Conservation (phyloP, 2,797 vertebrate species). For the Muscicapa striata region DNA sequence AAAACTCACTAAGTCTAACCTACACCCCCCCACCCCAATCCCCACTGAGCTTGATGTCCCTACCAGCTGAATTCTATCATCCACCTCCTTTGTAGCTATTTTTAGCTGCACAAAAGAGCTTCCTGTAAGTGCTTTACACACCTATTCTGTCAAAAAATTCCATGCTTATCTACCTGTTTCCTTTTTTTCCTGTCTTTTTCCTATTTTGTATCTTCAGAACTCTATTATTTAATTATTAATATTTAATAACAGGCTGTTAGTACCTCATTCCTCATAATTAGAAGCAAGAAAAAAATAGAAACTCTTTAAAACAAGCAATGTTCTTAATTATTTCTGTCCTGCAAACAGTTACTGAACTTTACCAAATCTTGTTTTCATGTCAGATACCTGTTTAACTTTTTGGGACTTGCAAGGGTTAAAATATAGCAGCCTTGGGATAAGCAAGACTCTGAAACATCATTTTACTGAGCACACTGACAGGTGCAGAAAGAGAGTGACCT, state of each 20-base stretch:
- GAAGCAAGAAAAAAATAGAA: background rate
- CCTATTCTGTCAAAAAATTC: background rate
- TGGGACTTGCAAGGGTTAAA: background rate
- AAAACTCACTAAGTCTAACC: background rate
- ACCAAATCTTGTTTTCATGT: background rate
- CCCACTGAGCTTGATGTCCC: background rate
- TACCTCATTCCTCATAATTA: background rate
- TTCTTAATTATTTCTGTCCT: background rate
- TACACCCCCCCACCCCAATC: too few species aligned
- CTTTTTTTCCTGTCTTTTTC: too few species aligned
- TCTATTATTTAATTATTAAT: too few species aligned
- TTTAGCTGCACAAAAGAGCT: background rate
- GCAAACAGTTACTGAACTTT: background rate
- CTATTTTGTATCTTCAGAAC: too few species aligned
- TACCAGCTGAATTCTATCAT: background rate
- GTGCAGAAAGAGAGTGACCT: background rate
- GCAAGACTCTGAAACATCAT: rapidly evolving
- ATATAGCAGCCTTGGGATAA: background rate
- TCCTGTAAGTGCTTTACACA: background rate
- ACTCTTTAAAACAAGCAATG: background rate
- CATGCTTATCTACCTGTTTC: background rate
- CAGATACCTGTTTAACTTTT: background rate
- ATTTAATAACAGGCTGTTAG: background rate
- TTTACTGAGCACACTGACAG: background rate
- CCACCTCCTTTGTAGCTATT: background rate